Evolutionary conservation across 2,113 vertebrate species (phyloP), one percentile per base, ranked within the genome.

Genomic region (Apaloderma vittatum): DNA sequence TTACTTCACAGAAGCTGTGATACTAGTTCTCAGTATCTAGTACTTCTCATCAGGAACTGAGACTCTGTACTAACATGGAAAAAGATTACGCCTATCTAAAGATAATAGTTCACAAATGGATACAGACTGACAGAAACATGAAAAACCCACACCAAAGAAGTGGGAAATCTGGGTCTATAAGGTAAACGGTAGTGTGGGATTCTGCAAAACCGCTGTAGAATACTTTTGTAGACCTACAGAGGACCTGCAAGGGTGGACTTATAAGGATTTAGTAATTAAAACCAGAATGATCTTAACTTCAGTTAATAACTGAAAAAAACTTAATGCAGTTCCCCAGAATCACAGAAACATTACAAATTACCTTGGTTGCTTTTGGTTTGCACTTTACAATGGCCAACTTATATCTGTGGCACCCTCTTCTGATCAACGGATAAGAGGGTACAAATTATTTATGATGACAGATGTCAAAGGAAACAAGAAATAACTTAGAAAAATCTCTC

Each of bases 391-490:
- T 40, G 24, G 11, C 36, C 59, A 63, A 27, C 36, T 77, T 19
- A 51, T 81, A 83, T 59, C n/a, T 80, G 24, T 11, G 54, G 27
- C 36, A 94, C 49, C 10, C 66, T 54, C 27, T 59, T 95, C 52
- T 65, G 52, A 80, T 80, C 32, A 72, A 55, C 93, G 36, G 21
- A 85, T 66, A 80, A 90, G 86, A 90, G 12, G 23, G 45, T 65
- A 74, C 23, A 66, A 90, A 86, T 73, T 80, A 70, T 86, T 94
- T 83, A 88, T 51, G 29, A 85, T 75, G 79, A 90, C 59, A 90
- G 92, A 95, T 84, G 57, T 86, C 63, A 77, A 80, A 91, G 88
- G 86, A 95, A 97, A 93, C 76, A 90, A 92, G 76, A 81, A 93
- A 86, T 88, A 95, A 90, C 30, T 82, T 84, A 75, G 71, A 72